Evolutionary conservation across 2,113 vertebrate genomes (phyloP), one percentile per base, ranked within the genome.

Genomic region (Clarias magur): DNA sequence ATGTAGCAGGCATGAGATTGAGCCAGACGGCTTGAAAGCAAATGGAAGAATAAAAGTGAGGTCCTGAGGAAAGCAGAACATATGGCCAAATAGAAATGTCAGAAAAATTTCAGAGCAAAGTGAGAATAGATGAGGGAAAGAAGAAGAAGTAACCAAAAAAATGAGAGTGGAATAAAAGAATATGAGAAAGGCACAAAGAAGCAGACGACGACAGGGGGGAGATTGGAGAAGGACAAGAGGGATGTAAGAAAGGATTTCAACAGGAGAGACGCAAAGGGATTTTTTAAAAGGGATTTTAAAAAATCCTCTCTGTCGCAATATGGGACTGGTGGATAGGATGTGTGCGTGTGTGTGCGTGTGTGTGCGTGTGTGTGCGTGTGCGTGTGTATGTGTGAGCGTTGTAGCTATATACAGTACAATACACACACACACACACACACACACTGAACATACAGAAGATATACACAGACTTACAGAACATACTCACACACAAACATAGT

Each of bases 321-420:
- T 60, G n/a, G 5, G 9, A 23, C 56, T 27, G 27, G 82, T 57
- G 23, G n/a, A 27, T 23, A 57, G n/a, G 30, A n/a, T 73, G 19
- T 67, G 25, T 83, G 59, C 54, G 80, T 79, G 81, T 84, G 82
- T 75, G 82, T 88, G 59, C 59, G 42, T 86, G 42, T 82, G 62
- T 86, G 82, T 82, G 63, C 80, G 82, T 70, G 73, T 80, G 27
- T 81, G 83, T 80, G 73, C n/a, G 82, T 75, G 82, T 88, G 59
- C 59, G 42, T 86, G 42, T 82, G 62, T 86, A 75, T 82, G 63
- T 84, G 82, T 70, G 73, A 73, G 27, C 73, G 83, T 80, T n/a
- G n/a, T n/a, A n/a, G 73, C 73, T 59, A 65, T 10, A 68, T 42
- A 65, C 57, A 78, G 8, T 25, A 1, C 34, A 38, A 3, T 38